Conservation (phyloP, 2,888 invertebrate genomes). For the Glyphotaelius pellucidus region DNA sequence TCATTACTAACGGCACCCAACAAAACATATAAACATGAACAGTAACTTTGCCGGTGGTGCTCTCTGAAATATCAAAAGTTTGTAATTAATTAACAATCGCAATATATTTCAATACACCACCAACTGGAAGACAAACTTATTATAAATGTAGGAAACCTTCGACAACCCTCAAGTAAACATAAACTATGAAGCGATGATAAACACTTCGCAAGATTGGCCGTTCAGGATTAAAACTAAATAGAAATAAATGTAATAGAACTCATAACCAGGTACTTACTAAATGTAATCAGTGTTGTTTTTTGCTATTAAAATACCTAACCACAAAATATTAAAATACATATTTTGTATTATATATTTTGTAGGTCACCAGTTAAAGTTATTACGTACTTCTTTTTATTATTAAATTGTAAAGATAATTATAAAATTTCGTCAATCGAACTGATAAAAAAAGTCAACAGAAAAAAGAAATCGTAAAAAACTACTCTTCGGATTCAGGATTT, state of each 20-base stretch:
- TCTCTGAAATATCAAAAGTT: neutral
- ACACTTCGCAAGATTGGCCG: neutral
- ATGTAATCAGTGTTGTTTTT: no score
- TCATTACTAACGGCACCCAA: neutral
- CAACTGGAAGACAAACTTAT: neutral
- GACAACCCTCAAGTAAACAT: conserved; percentile 21
- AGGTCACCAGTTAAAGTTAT: no score
- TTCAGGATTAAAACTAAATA: neutral
- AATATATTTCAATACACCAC: neutral
- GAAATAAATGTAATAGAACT: neutral
- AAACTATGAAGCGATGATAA: neutral
- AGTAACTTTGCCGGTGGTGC: neutral
- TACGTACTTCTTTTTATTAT: no score
- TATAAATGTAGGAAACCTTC: neutral
- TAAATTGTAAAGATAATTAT: no score
- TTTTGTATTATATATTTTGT: no score
- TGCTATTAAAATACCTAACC: no score
- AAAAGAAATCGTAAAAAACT: no score
- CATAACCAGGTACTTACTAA: neutral
- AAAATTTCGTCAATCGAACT: no score
- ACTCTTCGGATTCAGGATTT: no score
- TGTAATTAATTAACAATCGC: neutral
- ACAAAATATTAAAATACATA: no score
- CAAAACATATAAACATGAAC: neutral
- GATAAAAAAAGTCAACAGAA: no score